Base-by-base conservation (phyloP, 2,797 vertebrate genomes). In the Neostethus bicornis region DNA sequence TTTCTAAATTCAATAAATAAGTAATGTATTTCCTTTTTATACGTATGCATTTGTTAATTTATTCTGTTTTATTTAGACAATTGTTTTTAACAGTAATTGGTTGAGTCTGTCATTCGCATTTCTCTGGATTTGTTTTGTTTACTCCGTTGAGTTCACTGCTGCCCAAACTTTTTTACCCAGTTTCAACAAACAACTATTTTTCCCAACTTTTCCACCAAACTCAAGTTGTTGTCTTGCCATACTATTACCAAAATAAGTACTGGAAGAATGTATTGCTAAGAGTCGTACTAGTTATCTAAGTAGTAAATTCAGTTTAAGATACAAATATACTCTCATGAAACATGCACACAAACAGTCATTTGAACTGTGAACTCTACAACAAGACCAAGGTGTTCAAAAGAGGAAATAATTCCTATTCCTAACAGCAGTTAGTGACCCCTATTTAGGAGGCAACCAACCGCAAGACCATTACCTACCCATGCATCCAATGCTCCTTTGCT, bases 401-500 rank as follows among this genome's bases (percentile, higher is more conserved):
- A 28, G 51, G 45, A 56, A 50, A 62, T 1, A 24, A 55, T 54
- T 58, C 34, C 48, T 9, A 35, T 51, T 39, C 51, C 21, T 45
- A 38, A 59, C 55, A 60, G 56, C 3, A 48, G 54, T 51, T 50
- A 8, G 53, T 62, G 63, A 78, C 47, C 39, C 44, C 55, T 72
- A 62, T 72, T 81, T 54, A 70, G 69, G 59, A 80, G 61, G 52
- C 70, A 73, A 47, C 73, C 63, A 67, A 69, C 51, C 63, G 66
- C 54, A 71, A 72, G 17, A 51, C 62, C 49, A 38, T 79, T 67
- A 76, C 63, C 77, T 66, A 75, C 38, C 59, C 50, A 58, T 70
- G 71, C 68, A 60, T 83, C 79, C 68, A 73, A 21, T 13, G 28
- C 53, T 54, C 25, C 68, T 74, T 75, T 75, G 70, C 62, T 44